Percentiles rank a stretch among this genome's conserved stretches.
These are phyloP conservation scores for Xenopus laevis DNA, from an alignment of 2,113 vertebrate genomes.

Conservation along the genomic window DNA sequence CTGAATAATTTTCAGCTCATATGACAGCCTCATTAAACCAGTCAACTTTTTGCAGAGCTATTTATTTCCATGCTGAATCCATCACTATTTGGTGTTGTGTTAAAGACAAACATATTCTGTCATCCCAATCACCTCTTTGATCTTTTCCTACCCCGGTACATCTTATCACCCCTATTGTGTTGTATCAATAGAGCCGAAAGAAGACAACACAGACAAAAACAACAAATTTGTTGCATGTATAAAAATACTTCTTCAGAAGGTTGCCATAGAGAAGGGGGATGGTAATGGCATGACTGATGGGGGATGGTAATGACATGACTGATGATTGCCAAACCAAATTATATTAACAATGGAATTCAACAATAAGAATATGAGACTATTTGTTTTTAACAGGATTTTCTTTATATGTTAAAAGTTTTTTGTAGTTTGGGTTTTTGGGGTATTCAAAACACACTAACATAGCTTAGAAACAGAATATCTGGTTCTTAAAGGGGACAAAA, in stretches of 20 bases:
- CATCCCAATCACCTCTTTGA: not conserved
- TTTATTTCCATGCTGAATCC: not conserved
- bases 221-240: slow-evolving; percentile 27
- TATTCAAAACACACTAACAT: too few relatives aligned
- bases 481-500: too few relatives aligned
- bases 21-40: too few relatives aligned
- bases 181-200: slow-evolving; percentile 13
- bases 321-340: slow-evolving; percentile 33
- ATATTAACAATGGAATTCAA: too few relatives aligned
- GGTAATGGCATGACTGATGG: slow-evolving; percentile 1
- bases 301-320: too few relatives aligned
- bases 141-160: not conserved
- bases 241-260: slow-evolving; percentile 25
- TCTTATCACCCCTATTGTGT: slow-evolving; percentile 12
- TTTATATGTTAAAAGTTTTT: too few relatives aligned
- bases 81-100: not conserved
- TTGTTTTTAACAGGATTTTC: too few relatives aligned
- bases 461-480: too few relatives aligned
- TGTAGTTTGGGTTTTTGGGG: too few relatives aligned
- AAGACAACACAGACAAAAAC: slow-evolving; percentile 14
- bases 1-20: too few relatives aligned
- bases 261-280: slow-evolving; percentile 23
- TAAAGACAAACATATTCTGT: not conserved
- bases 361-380: too few relatives aligned
- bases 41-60: not conserved